These are phyloP conservation scores for Sapayoa aenigma DNA, from an alignment of 2,113 vertebrate genomes.

Conservation along the genomic window DNA sequence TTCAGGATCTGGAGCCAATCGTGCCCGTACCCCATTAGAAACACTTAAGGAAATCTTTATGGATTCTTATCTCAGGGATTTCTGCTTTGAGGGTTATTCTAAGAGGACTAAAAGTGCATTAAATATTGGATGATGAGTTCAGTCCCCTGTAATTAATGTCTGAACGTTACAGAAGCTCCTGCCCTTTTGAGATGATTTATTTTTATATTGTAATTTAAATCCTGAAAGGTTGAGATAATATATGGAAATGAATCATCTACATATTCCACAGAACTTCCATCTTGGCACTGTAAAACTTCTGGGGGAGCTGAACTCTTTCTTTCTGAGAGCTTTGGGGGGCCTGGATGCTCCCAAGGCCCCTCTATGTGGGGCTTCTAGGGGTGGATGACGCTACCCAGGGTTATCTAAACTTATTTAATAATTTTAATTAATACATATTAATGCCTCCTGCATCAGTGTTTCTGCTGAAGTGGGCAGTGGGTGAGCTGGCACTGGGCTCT, in stretches of 20 bases:
- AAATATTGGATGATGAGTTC: conserved; percentile 15
- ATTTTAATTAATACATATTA: background rate
- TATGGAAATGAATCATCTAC: conserved; percentile 26
- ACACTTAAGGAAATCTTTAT: background rate
- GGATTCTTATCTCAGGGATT: background rate
- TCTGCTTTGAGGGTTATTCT: conserved; percentile 2
- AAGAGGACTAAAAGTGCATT: background rate
- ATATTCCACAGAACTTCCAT: background rate
- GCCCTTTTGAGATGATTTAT: conserved; percentile 29
- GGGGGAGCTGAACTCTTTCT: background rate
- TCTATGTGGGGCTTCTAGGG: background rate
- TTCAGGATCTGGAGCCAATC: background rate
- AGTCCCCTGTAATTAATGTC: conserved; percentile 50
- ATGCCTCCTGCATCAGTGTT: background rate
- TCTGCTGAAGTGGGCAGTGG: background rate
- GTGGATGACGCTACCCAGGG: background rate
- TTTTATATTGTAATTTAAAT: conserved; percentile 35
- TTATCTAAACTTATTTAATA: background rate
- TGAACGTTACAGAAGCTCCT: background rate
- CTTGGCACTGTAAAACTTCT: background rate
- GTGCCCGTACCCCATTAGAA: background rate
- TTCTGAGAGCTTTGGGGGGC: background rate
- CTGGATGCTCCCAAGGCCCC: background rate
- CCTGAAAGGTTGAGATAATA: conserved; percentile 21
- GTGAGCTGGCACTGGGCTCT: background rate